Evolutionary conservation across 1,140 invertebrate genomes (phyloP), one percentile per base, ranked within the genome.

Genomic region (Helicoverpa zea): DNA sequence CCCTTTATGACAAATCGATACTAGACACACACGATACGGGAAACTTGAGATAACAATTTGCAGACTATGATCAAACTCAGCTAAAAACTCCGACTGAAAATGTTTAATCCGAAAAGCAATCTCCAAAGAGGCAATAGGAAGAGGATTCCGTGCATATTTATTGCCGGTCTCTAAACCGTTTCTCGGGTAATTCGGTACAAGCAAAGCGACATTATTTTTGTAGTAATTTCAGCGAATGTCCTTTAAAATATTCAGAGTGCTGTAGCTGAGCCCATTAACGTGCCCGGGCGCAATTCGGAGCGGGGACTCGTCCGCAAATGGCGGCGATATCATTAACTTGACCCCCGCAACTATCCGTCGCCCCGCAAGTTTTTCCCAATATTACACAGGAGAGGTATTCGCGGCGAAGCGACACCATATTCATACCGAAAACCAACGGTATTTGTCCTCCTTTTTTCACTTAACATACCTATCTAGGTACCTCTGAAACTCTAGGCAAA

Each of bases 171-270:
- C 88, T 91, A 91, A 94, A 93, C 92, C 89, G 91, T 91, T 93
- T 91, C 88, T 94, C 91, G 88, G 93, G 90, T 92, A 92, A 94
- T 94, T 94, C 92, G 88, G 91, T 94, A 92, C 92, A 90, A 93
- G 92, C 89, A 93, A 88, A 94, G 91, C 89, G 91, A 91, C 93
- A 94, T 94, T 94, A 94, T 94, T 94, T 94, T 94, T 94, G 92
- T 93, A 93, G 93, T 94, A 94, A 94, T 94, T 94, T 94, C 92
- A 79, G 87, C 91, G 92, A 94, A 94, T 94, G 92, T 94, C 92
- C 91, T 94, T 94, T 94, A 94, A 94, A 94, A 94, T 94, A 94
- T 94, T 94, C 93, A 93, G 90, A 94, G 92, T 83, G 90, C 88
- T 91, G 90, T 94, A 90, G 92, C 91, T 85, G 87, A 87, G 90